A percentile compares a stretch with the other conserved stretches of the same genome.
phyloP scores from a whole-genome alignment of 2,888 invertebrate species.

The Sylvicola cinctus region DNA sequence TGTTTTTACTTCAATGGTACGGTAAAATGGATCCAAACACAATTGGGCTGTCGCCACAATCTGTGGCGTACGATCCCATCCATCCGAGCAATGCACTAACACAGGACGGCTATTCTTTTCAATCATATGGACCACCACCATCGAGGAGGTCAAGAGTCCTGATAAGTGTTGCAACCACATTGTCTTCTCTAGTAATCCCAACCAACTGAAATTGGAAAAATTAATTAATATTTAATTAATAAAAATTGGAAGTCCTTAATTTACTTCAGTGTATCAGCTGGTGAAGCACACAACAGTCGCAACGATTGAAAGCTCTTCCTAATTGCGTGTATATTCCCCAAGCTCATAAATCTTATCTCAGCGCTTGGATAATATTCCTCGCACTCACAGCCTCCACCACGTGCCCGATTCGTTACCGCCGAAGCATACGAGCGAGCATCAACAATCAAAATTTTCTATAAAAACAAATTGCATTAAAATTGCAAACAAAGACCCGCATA shows the following conservation, averaged over 20 bases:
- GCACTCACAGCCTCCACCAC: conserved; percentile 94
- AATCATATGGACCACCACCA: conserved; percentile 59
- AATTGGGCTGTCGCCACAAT: conserved; percentile 84
- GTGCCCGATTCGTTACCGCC: conserved; percentile 87
- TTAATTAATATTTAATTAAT: conserved; percentile 4
- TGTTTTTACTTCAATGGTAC: conserved; percentile 56
- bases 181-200: conserved; percentile 68
- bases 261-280: conserved; percentile 61
- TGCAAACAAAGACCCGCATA: too few species aligned
- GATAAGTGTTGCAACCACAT: conserved; percentile 85
- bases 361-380: conserved; percentile 87
- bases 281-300: conserved; percentile 54
- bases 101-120: conserved; percentile 71
- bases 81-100: conserved; percentile 94
- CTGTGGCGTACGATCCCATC: conserved; percentile 98
- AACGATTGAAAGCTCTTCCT: conserved; percentile 80
- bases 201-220: conserved; percentile 45
- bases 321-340: conserved; percentile 94
- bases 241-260: conserved; percentile 10
- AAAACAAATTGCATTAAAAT: conserved; percentile 7
- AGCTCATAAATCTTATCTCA: conserved; percentile 91
- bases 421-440: conserved; percentile 93
- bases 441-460: conserved; percentile 65
- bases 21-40: conserved; percentile 81
- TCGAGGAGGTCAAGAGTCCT: conserved; percentile 60